phyloP scores from a whole-genome alignment of 2,113 vertebrate species.

The Python bivittatus region DNA sequence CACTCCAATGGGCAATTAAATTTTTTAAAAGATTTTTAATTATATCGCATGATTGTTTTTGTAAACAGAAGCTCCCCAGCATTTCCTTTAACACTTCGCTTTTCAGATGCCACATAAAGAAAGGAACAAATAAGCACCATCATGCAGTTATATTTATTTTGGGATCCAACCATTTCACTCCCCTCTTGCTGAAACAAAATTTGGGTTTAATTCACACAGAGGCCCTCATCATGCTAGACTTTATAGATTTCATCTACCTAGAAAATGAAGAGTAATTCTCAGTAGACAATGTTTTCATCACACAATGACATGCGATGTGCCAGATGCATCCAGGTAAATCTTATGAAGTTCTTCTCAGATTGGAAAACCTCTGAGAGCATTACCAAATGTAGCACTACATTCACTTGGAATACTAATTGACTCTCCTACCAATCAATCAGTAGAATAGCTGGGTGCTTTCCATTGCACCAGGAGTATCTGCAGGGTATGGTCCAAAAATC shows the following conservation, averaged over 20 bases:
- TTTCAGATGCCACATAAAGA: not conserved
- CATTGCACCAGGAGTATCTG: no score
- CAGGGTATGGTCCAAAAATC: no score
- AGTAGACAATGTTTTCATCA: not conserved
- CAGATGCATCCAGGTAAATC: not conserved
- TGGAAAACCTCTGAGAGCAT: not conserved
- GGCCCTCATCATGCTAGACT: not conserved
- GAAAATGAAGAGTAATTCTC: not conserved
- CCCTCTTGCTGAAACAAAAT: not conserved
- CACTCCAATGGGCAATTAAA: slow-evolving; percentile 44
- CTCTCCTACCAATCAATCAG: no score
- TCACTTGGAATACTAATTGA: no score
- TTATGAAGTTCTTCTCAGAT: not conserved
- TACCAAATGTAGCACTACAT: no score
- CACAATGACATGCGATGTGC: not conserved
- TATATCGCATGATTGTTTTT: slow-evolving; percentile 47
- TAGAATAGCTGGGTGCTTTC: no score
- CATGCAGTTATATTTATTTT: not conserved
- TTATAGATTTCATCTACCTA: not conserved
- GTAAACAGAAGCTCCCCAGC: slow-evolving; percentile 23
- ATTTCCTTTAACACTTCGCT: not conserved
- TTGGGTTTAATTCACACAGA: not conserved
- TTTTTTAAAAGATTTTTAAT: slow-evolving; percentile 38
- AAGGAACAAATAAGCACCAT: not conserved
- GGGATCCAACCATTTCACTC: not conserved